Base-by-base conservation (phyloP, 1,140 invertebrate species). In the Cyrtorhinus lividipennis region DNA sequence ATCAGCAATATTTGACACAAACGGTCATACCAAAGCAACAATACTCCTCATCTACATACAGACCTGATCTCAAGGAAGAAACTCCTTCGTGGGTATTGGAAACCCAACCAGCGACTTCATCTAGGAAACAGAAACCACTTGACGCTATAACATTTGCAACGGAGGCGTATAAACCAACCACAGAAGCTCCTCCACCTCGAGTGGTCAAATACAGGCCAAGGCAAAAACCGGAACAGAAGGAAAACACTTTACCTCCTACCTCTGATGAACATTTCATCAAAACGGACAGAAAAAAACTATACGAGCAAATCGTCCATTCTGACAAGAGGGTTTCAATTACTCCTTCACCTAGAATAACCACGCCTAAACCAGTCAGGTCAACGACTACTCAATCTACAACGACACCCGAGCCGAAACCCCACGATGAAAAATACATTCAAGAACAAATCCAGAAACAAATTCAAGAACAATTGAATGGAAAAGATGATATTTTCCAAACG, bases 21-120 rank as follows among this genome's bases (percentile, higher is more conserved):
- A 44, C 45, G 2, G 46, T 24, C 1, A 38, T 24, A 2, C 61
- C 61, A 24, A 63, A 63, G 24, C 30, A 26, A n/a, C 58, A 24
- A 56, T 22, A 25, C 70, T 63, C 15, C 73, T 72, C 59, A 71
- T 72, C 63, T 73, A 70, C 63, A 67, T 67, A 45, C 70, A 71
- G 61, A 59, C 44, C 61, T 20, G 74, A 75, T 1, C 71, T 74
- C 63, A 66, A 72, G 27, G 72, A 74, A 61, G 77, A 77, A 62
- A 67, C 58, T 2, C 58, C 58, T 13, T 25, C 58, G 15, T 59
- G 58, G 58, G 27, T 76, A 5, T 75, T 76, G n/a, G 75, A 75
- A 18, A 62, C 76, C 27, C 70, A 72, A 45, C 65, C 73, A 15
- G 1, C 74, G 77, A 22, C 75, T 30, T 72, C 74, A 71, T 13